Evolutionary conservation across 1,140 invertebrate species (phyloP).

Genomic region (Leguminivora glycinivorella): DNA sequence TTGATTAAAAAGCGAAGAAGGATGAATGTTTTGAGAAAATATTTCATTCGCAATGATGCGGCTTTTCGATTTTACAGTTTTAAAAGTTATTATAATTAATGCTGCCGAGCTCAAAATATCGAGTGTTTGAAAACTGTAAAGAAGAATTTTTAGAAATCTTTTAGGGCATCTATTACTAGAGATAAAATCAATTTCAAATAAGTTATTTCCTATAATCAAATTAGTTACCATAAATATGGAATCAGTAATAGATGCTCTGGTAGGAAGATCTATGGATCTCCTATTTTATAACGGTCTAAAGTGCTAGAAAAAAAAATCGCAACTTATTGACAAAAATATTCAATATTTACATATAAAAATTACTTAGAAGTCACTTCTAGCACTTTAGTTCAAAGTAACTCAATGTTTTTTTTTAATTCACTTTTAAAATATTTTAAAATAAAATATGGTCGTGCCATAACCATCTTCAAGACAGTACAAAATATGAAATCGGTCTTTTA

Average conservation of each 20-base stretch:
- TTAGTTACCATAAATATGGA: neutral
- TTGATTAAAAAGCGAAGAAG: conserved; percentile 6
- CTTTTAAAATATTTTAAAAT: conserved; percentile 8
- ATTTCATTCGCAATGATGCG: neutral
- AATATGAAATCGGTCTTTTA: conserved; percentile 26
- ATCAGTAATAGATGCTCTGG: neutral
- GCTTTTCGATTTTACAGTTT: neutral
- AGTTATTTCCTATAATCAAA: neutral
- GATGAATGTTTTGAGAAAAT: no score
- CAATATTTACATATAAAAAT: neutral
- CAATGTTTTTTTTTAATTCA: conserved; percentile 1
- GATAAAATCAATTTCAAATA: neutral
- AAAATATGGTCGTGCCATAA: conserved; percentile 9
- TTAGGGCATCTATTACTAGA: neutral
- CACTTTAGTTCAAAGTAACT: neutral
- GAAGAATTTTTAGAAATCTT: conserved; percentile 8
- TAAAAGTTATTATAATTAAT: neutral
- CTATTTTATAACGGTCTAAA: neutral
- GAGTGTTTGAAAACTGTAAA: neutral
- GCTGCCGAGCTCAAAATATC: neutral
- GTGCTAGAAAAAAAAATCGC: neutral
- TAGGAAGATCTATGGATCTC: neutral
- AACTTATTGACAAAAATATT: neutral
- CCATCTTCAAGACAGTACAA: conserved; percentile 2
- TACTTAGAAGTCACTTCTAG: neutral